Percentiles rank a stretch among this genome's conserved stretches.
phyloP scores from a whole-genome alignment of 2,113 vertebrate genomes.

The Merops nubicus region DNA sequence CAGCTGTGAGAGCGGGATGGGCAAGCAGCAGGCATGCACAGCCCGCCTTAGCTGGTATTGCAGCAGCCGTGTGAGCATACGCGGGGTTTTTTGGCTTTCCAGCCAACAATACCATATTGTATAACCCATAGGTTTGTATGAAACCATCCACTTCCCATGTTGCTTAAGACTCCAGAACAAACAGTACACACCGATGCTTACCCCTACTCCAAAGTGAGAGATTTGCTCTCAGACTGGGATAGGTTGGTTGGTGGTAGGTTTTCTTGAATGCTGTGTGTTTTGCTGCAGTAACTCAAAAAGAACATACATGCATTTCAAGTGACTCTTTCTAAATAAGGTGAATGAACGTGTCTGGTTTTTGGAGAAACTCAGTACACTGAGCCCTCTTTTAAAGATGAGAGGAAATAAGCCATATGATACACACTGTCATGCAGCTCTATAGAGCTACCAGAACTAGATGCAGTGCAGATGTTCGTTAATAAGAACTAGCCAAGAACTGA shows the following conservation, averaged over 20 bases:
- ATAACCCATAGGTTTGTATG: not conserved
- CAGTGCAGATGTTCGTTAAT: not conserved
- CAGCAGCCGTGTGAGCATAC: not conserved
- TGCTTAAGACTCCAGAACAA: not conserved
- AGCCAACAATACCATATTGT: not conserved
- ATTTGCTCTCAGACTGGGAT: not conserved
- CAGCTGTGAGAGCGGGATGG: not conserved
- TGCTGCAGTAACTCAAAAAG: not conserved
- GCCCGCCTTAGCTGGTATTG: not conserved
- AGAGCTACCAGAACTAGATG: not conserved
- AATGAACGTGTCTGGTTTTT: not conserved
- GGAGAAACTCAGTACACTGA: not conserved
- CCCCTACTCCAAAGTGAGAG: not conserved
- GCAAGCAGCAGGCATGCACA: not conserved
- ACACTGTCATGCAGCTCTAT: not conserved
- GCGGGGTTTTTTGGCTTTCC: not conserved
- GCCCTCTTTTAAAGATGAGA: accelerated
- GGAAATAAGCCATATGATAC: not conserved
- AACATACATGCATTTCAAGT: not conserved
- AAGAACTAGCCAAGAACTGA: not conserved
- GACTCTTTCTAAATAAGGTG: not conserved
- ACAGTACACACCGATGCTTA: accelerated
- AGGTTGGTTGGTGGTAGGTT: accelerated
- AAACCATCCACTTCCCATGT: not conserved
- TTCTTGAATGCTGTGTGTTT: not conserved